phyloP scores from a whole-genome alignment of 2,888 invertebrate genomes.

The Philopedon plagiatum region DNA sequence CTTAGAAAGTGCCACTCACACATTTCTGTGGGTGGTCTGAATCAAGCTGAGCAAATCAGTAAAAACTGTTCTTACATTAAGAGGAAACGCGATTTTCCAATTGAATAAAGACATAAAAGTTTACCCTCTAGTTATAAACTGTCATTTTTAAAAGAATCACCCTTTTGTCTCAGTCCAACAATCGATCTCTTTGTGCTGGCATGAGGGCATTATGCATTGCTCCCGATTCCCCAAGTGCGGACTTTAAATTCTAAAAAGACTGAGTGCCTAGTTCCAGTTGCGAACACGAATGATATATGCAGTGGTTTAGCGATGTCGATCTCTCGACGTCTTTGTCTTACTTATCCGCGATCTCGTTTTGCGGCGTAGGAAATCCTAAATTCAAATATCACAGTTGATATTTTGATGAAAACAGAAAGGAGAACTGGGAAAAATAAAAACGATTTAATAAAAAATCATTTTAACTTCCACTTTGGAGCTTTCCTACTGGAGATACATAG shows the following conservation, averaged over 20 bases:
- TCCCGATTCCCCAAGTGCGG: conserved; percentile 39
- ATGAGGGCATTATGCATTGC: conserved; percentile 42
- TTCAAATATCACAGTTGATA: conserved; percentile 16
- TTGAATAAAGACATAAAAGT: too few species aligned
- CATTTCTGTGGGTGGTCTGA: too few species aligned
- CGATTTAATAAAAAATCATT: not conserved
- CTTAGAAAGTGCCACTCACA: too few species aligned
- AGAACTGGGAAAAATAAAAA: conserved; percentile 6
- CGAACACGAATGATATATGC: conserved; percentile 45
- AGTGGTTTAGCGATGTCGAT: conserved; percentile 31
- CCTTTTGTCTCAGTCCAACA: conserved; percentile 30
- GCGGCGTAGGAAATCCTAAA: conserved; percentile 24
- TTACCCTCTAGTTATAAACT: too few species aligned
- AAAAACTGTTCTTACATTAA: too few species aligned
- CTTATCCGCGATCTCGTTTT: conserved; percentile 22
- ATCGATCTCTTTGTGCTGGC: conserved; percentile 42
- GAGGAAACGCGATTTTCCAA: too few species aligned
- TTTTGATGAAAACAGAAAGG: conserved; percentile 1
- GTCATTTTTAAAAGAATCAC: conserved; percentile 13
- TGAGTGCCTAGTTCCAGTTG: conserved; percentile 42
- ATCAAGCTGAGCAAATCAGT: too few species aligned
- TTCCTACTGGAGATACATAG: too few species aligned
- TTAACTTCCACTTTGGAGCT: not conserved
- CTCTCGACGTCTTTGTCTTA: conserved; percentile 34
- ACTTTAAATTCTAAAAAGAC: conserved; percentile 47